Percentiles rank a stretch among this genome's conserved stretches.
These are phyloP conservation scores for Musca domestica DNA, from an alignment of 1,140 invertebrate species.

Conservation along the genomic window DNA sequence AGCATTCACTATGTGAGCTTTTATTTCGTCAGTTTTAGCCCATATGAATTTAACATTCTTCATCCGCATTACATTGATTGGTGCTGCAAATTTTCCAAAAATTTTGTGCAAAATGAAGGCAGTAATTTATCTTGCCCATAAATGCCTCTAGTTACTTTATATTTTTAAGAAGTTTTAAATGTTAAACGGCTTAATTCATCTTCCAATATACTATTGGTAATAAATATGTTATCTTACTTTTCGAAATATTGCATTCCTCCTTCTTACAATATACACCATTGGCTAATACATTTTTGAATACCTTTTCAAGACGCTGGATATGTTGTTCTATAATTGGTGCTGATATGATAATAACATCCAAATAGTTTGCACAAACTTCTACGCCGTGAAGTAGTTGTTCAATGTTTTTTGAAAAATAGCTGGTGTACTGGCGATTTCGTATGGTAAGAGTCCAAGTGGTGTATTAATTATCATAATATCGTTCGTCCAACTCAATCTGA, in stretches of 20 bases:
- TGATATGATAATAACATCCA: constrained; percentile 48
- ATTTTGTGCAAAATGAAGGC: constrained; percentile 36
- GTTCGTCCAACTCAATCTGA: constrained; percentile 40
- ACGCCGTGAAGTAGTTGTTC: constrained; percentile 40
- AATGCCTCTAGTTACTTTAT: constrained; percentile 38
- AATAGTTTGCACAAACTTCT: constrained; percentile 40
- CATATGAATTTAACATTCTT: constrained; percentile 32
- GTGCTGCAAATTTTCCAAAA: constrained; percentile 29
- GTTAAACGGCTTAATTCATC: constrained; percentile 26
- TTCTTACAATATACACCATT: constrained; percentile 31
- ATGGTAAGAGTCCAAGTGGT: constrained; percentile 53
- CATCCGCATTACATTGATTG: constrained; percentile 35
- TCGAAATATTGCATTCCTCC: constrained; percentile 31
- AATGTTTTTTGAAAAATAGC: constrained; percentile 47
- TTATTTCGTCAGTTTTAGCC: no score
- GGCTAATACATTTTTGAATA: constrained; percentile 33
- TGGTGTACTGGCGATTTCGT: constrained; percentile 47
- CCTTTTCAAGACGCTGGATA: constrained; percentile 35
- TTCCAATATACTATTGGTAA: constrained; percentile 33
- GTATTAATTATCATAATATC: constrained; percentile 33
- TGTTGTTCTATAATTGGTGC: constrained; percentile 34
- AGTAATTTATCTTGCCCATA: constrained; percentile 39
- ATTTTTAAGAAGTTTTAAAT: constrained; percentile 36
- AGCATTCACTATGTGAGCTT: no score
- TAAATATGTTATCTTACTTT: constrained; percentile 36